phyloP scores from a whole-genome alignment of 2,113 vertebrate genomes.

The Phalacrocorax brasilianus region DNA sequence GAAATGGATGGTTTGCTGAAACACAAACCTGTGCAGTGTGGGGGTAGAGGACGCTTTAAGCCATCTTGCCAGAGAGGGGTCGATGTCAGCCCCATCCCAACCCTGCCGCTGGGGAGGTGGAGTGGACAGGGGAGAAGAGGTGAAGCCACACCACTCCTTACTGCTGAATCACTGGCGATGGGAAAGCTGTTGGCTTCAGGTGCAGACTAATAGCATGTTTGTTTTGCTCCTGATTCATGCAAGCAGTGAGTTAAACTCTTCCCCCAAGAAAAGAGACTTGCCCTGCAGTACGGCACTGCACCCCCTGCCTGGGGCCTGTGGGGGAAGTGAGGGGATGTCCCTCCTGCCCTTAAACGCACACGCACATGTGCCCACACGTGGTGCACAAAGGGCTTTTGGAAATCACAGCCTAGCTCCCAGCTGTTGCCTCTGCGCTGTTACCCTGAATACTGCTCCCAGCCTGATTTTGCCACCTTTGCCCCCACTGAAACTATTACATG shows the following conservation, averaged over 20 bases:
- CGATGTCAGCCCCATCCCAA: not conserved
- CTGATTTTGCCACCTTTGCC: not conserved
- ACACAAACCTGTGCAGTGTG: not conserved
- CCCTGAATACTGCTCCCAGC: not conserved
- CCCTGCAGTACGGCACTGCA: not conserved
- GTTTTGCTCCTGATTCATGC: not conserved
- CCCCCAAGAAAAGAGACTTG: not conserved
- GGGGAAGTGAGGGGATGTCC: not conserved
- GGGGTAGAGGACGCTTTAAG: not conserved
- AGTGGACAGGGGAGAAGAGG: not conserved
- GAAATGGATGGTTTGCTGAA: not conserved
- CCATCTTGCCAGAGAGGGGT: not conserved
- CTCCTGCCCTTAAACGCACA: not conserved
- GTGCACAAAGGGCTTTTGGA: not conserved
- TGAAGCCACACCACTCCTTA: not conserved
- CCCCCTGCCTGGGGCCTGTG: not conserved
- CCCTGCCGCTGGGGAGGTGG: accelerated
- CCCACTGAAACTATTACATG: not conserved
- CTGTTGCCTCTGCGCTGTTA: not conserved
- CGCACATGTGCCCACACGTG: accelerated
- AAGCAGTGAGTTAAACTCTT: not conserved
- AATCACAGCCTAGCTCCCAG: not conserved
- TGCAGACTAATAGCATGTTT: not conserved
- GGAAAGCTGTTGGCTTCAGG: not conserved
- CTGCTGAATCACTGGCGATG: not conserved